Evolutionary conservation across 2,113 vertebrate species (phyloP).

Genomic region (Alligator mississippiensis): DNA sequence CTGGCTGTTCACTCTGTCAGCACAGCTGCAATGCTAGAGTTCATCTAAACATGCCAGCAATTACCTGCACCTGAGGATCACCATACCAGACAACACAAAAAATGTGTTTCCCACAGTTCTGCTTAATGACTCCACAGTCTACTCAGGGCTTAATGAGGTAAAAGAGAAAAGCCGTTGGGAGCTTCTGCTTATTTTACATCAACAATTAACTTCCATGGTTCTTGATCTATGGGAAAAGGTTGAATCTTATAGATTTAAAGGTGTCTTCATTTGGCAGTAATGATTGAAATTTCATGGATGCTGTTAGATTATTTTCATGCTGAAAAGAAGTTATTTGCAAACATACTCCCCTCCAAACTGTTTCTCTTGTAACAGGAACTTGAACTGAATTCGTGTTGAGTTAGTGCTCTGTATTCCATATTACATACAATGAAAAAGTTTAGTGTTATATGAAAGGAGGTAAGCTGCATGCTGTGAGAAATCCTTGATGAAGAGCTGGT

Average conservation of each 20-base stretch:
- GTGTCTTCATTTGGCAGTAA: constrained; percentile 3
- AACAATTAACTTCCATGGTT: constrained; percentile 55
- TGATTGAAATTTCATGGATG: background rate
- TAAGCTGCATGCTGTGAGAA: background rate
- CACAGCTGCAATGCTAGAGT: constrained; percentile 15
- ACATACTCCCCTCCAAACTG: background rate
- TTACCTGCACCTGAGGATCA: constrained; percentile 35
- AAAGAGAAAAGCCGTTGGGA: constrained; percentile 58
- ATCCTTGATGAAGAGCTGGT: constrained; percentile 38
- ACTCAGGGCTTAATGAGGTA: constrained; percentile 59
- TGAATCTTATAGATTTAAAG: constrained; percentile 6
- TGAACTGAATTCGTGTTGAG: background rate
- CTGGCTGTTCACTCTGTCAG: background rate
- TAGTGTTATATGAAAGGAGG: background rate
- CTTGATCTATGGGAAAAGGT: background rate
- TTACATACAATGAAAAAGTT: background rate
- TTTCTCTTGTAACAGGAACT: background rate
- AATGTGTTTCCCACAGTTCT: constrained; percentile 35
- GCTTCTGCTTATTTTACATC: constrained; percentile 28
- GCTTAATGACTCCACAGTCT: constrained; percentile 35
- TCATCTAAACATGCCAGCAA: background rate
- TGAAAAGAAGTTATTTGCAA: constrained; percentile 26
- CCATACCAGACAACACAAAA: constrained; percentile 11
- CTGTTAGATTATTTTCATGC: background rate
- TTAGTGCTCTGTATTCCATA: background rate